These are phyloP conservation scores for Casuarius casuarius DNA, from an alignment of 2,113 vertebrate species.

Conservation along the genomic window DNA sequence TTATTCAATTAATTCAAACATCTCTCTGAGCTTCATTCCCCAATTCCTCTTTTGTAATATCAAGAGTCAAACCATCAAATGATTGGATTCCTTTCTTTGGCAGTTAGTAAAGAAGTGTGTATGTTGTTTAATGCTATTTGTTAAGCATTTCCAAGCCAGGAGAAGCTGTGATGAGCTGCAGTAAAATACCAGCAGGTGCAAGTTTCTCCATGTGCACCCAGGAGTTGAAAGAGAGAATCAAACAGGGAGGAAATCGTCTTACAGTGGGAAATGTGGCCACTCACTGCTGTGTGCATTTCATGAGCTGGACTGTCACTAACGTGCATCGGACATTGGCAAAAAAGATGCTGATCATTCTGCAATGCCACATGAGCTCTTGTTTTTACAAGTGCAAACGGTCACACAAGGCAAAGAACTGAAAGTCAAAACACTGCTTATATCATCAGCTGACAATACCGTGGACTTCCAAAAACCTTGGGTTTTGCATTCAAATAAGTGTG, in stretches of 20 bases:
- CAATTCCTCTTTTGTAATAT: neutral
- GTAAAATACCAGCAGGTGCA: neutral
- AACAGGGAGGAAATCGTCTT: neutral
- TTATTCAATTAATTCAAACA: slow-evolving; percentile 57
- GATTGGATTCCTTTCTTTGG: neutral
- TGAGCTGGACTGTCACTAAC: neutral
- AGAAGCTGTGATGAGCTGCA: neutral
- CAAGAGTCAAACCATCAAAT: slow-evolving; percentile 14
- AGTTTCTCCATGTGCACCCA: neutral
- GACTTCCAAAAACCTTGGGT: neutral
- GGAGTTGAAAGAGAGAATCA: neutral
- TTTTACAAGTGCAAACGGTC: neutral
- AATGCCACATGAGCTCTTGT: neutral
- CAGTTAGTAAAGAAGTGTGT: neutral
- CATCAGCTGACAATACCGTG: neutral
- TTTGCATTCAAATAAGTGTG: neutral
- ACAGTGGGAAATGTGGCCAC: neutral
- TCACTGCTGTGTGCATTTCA: neutral
- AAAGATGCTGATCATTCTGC: neutral
- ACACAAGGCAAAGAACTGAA: neutral
- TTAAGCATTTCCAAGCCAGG: neutral
- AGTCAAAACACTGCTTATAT: neutral
- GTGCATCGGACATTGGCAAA: neutral
- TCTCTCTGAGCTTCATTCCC: slow-evolving; percentile 18
- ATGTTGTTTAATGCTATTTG: neutral